Evolutionary conservation across 1,140 invertebrate genomes (phyloP).

Genomic region (Ctenoplectra terminalis): DNA sequence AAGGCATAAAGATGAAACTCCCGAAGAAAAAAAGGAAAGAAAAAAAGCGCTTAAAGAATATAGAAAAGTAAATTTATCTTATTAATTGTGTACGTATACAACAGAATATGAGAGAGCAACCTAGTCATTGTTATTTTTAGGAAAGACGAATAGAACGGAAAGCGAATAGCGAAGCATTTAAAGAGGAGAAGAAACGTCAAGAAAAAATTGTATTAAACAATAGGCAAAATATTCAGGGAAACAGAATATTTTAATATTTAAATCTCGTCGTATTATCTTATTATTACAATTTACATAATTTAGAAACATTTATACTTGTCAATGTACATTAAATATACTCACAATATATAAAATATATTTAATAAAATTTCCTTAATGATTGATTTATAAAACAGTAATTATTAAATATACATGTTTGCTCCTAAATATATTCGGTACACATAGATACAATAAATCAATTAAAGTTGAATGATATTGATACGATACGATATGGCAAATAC

Average conservation of each 20-base stretch:
- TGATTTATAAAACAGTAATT: background rate
- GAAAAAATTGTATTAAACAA: conserved; percentile 91
- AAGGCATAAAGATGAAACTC: conserved; percentile 91
- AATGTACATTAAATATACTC: too few species aligned
- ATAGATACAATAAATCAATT: too few species aligned
- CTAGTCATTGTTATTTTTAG: conserved; percentile 75
- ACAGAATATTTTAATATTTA: conserved; percentile 84
- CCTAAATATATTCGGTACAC: too few species aligned
- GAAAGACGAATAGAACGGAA: conserved; percentile 94
- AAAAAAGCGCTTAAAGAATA: conserved; percentile 93
- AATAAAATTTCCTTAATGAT: conserved; percentile 5
- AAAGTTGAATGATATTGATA: too few species aligned
- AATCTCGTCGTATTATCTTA: background rate
- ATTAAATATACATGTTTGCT: too few species aligned
- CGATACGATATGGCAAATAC: background rate
- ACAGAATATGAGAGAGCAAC: conserved; percentile 21
- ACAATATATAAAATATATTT: too few species aligned
- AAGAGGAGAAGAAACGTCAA: conserved; percentile 93
- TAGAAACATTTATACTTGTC: too few species aligned
- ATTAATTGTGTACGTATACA: conserved; percentile 2
- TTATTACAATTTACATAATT: too few species aligned
- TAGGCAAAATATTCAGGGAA: conserved; percentile 88
- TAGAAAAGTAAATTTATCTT: conserved; percentile 83
- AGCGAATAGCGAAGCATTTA: conserved; percentile 92
- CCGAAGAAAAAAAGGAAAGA: conserved; percentile 90